Conservation (phyloP, 2,113 vertebrate species). For the Sebastes fasciatus region DNA sequence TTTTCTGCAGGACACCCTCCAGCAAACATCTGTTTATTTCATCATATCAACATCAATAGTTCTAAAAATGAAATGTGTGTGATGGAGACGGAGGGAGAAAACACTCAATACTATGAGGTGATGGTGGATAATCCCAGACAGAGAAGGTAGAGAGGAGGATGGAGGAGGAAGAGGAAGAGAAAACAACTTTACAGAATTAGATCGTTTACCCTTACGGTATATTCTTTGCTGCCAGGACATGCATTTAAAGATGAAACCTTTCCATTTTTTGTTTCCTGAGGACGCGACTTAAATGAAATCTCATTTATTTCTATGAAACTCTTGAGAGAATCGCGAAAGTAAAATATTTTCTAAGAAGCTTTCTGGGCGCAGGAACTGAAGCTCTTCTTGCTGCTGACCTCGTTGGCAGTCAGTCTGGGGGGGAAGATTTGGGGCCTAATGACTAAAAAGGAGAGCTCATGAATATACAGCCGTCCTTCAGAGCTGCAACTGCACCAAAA, state of each 20-base stretch:
- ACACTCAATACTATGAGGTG: background rate
- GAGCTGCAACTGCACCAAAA: slow-evolving; percentile 39
- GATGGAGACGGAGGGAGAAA: background rate
- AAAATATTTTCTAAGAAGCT: slow-evolving; percentile 24
- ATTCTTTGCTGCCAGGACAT: background rate
- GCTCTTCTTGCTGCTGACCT: slow-evolving; percentile 49
- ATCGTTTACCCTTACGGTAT: background rate
- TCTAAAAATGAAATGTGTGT: background rate
- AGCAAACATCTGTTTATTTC: background rate
- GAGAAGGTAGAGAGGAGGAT: background rate
- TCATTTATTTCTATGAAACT: slow-evolving; percentile 9
- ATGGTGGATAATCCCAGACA: background rate
- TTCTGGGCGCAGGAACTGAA: slow-evolving; percentile 21
- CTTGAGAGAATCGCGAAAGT: slow-evolving; percentile 12
- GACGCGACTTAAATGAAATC: background rate
- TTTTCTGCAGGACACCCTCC: background rate
- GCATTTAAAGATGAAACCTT: background rate
- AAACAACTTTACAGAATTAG: background rate
- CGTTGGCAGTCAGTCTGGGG: slow-evolving; percentile 38
- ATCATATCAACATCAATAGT: background rate
- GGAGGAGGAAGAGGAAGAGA: background rate
- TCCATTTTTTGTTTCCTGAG: background rate
- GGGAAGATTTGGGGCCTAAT: slow-evolving; percentile 56
- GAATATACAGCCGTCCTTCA: slow-evolving; percentile 63
- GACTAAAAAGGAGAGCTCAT: slow-evolving; percentile 66